A percentile compares a stretch with the other conserved stretches of the same genome.
phyloP scores from a whole-genome alignment of 2,113 vertebrate genomes.

The Phrynosoma platyrhinos region DNA sequence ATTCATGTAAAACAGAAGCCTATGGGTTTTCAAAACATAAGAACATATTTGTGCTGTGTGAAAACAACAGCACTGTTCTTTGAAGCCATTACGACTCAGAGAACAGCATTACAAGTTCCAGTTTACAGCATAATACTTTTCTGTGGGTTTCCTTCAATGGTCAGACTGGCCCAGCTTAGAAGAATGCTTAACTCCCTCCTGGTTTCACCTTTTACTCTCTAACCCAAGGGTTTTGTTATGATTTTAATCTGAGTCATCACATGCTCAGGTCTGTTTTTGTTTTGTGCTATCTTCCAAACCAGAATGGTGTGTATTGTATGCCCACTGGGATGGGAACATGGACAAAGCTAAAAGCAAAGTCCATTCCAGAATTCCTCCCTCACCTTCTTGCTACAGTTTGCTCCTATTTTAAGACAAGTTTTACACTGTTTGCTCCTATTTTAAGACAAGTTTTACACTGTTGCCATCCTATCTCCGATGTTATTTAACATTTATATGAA shows the following conservation, averaged over 20 bases:
- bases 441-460: too few relatives aligned
- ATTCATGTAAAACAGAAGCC: not conserved
- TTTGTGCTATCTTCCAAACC: not conserved
- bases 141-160: not conserved
- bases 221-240: not conserved
- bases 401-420: not conserved
- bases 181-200: not conserved
- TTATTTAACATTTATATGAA: too few relatives aligned
- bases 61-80: not conserved
- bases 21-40: not conserved
- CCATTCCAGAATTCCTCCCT: not conserved
- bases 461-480: too few relatives aligned
- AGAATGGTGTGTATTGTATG: not conserved
- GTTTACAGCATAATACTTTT: not conserved
- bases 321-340: not conserved
- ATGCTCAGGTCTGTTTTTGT: not conserved
- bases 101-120: not conserved
- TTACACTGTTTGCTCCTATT: too few relatives aligned
- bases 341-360: not conserved
- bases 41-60: not conserved
- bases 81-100: not conserved
- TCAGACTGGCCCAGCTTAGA: not conserved
- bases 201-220: not conserved
- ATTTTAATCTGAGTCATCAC: too few relatives aligned
- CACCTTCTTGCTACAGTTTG: not conserved